Evolutionary conservation across 1,140 invertebrate genomes (phyloP).

Genomic region (Magallana gigas): DNA sequence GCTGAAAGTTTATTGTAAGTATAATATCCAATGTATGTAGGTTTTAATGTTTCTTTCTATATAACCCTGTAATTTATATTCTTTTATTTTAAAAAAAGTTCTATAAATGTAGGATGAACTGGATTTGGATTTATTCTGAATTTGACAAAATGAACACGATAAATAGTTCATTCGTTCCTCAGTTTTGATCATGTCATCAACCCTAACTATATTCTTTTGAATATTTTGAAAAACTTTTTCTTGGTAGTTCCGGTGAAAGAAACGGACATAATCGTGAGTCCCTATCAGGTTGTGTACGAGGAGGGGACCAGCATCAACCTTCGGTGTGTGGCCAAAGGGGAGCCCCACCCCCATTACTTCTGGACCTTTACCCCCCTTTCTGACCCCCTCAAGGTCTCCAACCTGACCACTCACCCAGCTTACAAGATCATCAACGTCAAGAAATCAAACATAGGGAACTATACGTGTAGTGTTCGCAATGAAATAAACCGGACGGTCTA

Average conservation of each 20-base stretch:
- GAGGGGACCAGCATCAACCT: conserved; percentile 57
- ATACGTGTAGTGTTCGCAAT: conserved; percentile 64
- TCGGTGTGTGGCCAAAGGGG: conserved; percentile 59
- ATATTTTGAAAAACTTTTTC: background rate
- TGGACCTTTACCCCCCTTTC: conserved; percentile 60
- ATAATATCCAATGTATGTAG: too few species aligned
- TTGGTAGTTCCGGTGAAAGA: conserved; percentile 52
- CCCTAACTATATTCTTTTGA: too few species aligned
- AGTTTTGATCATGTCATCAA: too few species aligned
- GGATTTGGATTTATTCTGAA: background rate
- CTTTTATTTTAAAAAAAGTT: too few species aligned
- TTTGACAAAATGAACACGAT: background rate
- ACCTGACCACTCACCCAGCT: conserved; percentile 27
- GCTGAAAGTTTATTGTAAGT: conserved; percentile 62
- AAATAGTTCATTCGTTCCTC: background rate
- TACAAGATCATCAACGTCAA: conserved; percentile 60
- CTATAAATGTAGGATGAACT: background rate
- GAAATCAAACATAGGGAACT: conserved; percentile 55
- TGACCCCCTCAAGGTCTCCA: conserved; percentile 36
- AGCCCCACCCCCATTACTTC: conserved; percentile 59
- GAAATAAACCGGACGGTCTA: conserved; percentile 55
- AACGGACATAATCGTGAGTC: conserved; percentile 46
- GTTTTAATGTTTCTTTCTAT: too few species aligned
- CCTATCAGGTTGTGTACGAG: conserved; percentile 45
- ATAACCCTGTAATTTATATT: too few species aligned